Conservation (phyloP, 2,113 vertebrate genomes). For the Galeopterus variegatus region DNA sequence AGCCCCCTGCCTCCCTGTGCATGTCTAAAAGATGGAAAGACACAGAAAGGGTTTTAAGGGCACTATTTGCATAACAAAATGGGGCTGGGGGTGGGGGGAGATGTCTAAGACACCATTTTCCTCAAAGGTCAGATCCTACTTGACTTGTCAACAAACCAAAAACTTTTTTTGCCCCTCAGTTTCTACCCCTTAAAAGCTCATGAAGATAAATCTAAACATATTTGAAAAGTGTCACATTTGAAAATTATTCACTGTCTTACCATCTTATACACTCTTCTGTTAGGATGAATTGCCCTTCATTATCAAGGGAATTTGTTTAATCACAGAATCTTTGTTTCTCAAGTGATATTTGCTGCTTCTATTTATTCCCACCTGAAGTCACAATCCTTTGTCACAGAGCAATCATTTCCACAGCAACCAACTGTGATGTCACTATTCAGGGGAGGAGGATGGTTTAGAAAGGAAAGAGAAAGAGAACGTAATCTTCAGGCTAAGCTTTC, state of each 20-base stretch:
- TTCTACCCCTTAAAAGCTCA: constrained; percentile 57
- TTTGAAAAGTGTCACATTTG: constrained; percentile 61
- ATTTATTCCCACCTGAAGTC: constrained; percentile 71
- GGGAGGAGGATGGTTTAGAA: neutral
- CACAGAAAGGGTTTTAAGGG: neutral
- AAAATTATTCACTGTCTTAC: constrained; percentile 56
- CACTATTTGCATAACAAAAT: constrained; percentile 62
- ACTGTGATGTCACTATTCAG: constrained; percentile 62
- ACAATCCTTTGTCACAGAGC: constrained; percentile 69
- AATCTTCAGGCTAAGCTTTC: constrained; percentile 60
- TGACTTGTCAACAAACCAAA: constrained; percentile 59
- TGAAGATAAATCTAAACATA: constrained; percentile 55
- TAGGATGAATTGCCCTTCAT: constrained; percentile 35
- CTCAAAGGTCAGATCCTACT: constrained; percentile 51
- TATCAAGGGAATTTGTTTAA: constrained; percentile 60
- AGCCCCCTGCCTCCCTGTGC: neutral
- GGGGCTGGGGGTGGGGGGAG: neutral
- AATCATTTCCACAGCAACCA: constrained; percentile 70
- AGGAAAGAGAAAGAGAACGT: neutral
- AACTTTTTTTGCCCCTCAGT: constrained; percentile 24
- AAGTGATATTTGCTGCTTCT: constrained; percentile 20
- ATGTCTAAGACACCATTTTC: neutral
- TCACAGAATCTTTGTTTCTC: constrained; percentile 60
- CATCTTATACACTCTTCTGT: constrained; percentile 16
- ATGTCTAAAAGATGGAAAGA: constrained; percentile 21